These are phyloP conservation scores for Drosophila setifemur DNA, from an alignment of 1,140 invertebrate genomes.

Conservation along the genomic window DNA sequence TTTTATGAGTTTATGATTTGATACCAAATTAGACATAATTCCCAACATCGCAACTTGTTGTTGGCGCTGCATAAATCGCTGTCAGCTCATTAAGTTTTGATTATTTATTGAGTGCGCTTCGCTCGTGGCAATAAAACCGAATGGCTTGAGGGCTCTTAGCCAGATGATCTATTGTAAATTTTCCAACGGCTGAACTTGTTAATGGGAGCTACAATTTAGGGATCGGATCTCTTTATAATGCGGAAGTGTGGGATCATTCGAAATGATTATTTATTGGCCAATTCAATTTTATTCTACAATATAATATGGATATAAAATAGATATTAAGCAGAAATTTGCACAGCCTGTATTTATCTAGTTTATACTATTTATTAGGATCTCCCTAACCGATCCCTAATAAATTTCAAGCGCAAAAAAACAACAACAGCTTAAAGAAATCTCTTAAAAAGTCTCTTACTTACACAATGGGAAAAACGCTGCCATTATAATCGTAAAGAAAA, in stretches of 20 bases:
- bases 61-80: slow-evolving; percentile 61
- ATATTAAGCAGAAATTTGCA: no score
- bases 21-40: slow-evolving; percentile 62
- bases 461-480: slow-evolving; percentile 1
- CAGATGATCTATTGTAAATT: slow-evolving; percentile 29
- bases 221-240: no score
- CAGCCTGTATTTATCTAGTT: not conserved
- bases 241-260: no score
- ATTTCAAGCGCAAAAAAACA: not conserved
- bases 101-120: slow-evolving; percentile 50
- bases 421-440: slow-evolving; percentile 7
- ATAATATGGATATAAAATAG: no score
- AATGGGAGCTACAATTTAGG: not conserved
- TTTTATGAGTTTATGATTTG: slow-evolving; percentile 74
- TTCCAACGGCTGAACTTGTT: slow-evolving; percentile 7
- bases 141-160: slow-evolving; percentile 6
- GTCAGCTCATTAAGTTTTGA: slow-evolving; percentile 66
- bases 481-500: slow-evolving; percentile 47
- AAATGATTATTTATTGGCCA: no score
- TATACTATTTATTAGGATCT: not conserved
- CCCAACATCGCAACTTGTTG: not conserved
- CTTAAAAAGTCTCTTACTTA: not conserved
- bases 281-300: no score
- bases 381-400: not conserved
- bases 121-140: slow-evolving; percentile 19